These are phyloP conservation scores for Gouania willdenowi DNA, from an alignment of 2,797 vertebrate genomes.

Conservation along the genomic window DNA sequence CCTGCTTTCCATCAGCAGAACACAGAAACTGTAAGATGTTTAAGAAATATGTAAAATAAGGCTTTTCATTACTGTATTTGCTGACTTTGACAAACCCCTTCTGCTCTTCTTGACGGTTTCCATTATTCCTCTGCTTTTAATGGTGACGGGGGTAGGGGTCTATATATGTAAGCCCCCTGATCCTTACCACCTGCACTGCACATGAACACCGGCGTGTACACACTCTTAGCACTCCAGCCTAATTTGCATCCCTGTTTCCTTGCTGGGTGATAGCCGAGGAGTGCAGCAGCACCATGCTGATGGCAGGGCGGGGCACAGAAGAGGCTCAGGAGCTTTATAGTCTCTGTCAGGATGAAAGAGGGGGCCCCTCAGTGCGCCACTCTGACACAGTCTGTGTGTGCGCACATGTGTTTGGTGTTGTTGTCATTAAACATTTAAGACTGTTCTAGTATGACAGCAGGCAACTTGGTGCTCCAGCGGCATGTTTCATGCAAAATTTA, in stretches of 20 bases:
- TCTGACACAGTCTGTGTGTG: constrained; percentile 78
- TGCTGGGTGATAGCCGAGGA: constrained; percentile 45
- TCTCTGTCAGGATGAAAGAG: constrained; percentile 90
- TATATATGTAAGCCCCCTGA: constrained; percentile 34
- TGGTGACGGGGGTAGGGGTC: constrained; percentile 38
- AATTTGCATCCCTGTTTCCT: constrained; percentile 87
- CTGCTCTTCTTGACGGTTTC: constrained; percentile 13
- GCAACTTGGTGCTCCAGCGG: constrained; percentile 85
- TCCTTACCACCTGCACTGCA: constrained; percentile 24
- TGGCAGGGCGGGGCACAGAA: constrained; percentile 35
- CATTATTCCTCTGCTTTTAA: constrained; percentile 39
- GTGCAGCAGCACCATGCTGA: constrained; percentile 34
- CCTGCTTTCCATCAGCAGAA: constrained; percentile 25
- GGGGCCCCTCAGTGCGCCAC: constrained; percentile 84
- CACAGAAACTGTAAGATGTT: constrained; percentile 26
- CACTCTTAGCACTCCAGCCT: constrained; percentile 36
- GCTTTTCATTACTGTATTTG: constrained; percentile 25
- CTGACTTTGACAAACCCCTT: constrained; percentile 35
- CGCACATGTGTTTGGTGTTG: constrained; percentile 83
- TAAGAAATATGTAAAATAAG: constrained; percentile 53
- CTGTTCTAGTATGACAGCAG: constrained; percentile 92
- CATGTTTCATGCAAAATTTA: constrained; percentile 98
- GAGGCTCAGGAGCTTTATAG: constrained; percentile 65
- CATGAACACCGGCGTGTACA: constrained; percentile 22
- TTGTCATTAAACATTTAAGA: constrained; percentile 99